Conservation (phyloP, 2,888 invertebrate genomes). For the Drosophila robusta region DNA sequence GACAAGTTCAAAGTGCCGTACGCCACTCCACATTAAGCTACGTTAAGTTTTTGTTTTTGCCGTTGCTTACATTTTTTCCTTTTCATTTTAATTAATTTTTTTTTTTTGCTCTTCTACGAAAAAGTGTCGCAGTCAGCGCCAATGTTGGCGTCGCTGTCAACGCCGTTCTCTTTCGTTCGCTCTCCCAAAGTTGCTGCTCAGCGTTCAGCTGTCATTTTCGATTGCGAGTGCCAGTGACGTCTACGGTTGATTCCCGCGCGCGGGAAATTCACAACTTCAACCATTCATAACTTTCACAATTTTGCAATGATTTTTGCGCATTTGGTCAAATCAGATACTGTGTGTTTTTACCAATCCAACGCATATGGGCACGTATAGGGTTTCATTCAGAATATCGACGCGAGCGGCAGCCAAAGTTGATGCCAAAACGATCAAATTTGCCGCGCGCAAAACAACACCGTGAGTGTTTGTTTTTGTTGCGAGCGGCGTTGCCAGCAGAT, state of each 20-base stretch:
- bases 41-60: slow-evolving; percentile 25
- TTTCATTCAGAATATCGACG: slow-evolving; percentile 69
- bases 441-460: slow-evolving; percentile 75
- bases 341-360: slow-evolving; percentile 55
- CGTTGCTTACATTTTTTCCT: slow-evolving; percentile 22
- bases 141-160: slow-evolving; percentile 36
- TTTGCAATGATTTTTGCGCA: slow-evolving; percentile 65
- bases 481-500: slow-evolving; percentile 70
- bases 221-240: slow-evolving; percentile 52
- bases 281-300: slow-evolving; percentile 58
- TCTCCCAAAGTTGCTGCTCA: slow-evolving; percentile 58
- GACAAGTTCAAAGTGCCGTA: slow-evolving; percentile 35
- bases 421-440: slow-evolving; percentile 66
- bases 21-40: slow-evolving; percentile 22
- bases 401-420: slow-evolving; percentile 59
- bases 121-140: slow-evolving; percentile 28
- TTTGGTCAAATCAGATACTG: slow-evolving; percentile 74
- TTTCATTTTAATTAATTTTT: slow-evolving; percentile 9
- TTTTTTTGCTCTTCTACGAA: slow-evolving; percentile 37
- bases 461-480: slow-evolving; percentile 63
- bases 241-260: slow-evolving; percentile 81
- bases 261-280: slow-evolving; percentile 80
- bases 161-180: slow-evolving; percentile 33
- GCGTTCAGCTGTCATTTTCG: slow-evolving; percentile 68
- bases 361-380: slow-evolving; percentile 15